A percentile compares a stretch with the other conserved stretches of the same genome.
Conservation (phyloP, 2,888 invertebrate species). For the Dromius quadrimaculatus region DNA sequence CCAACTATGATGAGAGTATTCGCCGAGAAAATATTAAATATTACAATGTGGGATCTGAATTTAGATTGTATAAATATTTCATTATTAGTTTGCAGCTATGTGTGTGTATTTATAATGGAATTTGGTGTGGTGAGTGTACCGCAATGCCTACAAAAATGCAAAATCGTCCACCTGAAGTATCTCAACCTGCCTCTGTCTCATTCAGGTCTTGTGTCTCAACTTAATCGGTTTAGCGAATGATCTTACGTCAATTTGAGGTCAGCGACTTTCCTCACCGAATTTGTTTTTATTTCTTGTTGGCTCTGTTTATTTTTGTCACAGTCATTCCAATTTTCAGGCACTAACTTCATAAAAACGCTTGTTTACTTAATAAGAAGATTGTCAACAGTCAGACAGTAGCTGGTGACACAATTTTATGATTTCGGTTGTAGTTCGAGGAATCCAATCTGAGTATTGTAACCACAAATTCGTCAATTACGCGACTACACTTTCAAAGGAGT, state of each 20-base stretch:
- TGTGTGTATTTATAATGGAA: too few species aligned
- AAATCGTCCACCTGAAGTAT: constrained; percentile 9
- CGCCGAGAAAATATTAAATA: too few species aligned
- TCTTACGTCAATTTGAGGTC: constrained; percentile 49
- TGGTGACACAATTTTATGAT: too few species aligned
- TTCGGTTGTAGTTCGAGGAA: too few species aligned
- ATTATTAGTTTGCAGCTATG: too few species aligned
- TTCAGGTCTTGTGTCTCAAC: constrained; percentile 6
- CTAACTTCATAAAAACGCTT: too few species aligned
- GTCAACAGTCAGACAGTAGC: constrained; percentile 21
- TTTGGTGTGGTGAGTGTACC: not conserved
- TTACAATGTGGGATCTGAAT: too few species aligned
- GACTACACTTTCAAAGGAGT: too few species aligned
- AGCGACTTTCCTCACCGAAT: constrained; percentile 36
- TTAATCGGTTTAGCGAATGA: constrained; percentile 46
- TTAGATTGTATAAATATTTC: too few species aligned
- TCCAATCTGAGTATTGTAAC: too few species aligned
- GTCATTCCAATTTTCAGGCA: constrained; percentile 1
- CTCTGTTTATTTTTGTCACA: constrained; percentile 29
- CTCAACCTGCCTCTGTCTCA: not conserved
- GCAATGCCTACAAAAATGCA: not conserved
- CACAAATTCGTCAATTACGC: too few species aligned
- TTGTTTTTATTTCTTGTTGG: constrained; percentile 28
- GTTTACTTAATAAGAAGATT: constrained; percentile 12
- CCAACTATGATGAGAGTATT: too few species aligned